Conservation (phyloP, 2,113 vertebrate genomes). For the Vicugna pacos region DNA sequence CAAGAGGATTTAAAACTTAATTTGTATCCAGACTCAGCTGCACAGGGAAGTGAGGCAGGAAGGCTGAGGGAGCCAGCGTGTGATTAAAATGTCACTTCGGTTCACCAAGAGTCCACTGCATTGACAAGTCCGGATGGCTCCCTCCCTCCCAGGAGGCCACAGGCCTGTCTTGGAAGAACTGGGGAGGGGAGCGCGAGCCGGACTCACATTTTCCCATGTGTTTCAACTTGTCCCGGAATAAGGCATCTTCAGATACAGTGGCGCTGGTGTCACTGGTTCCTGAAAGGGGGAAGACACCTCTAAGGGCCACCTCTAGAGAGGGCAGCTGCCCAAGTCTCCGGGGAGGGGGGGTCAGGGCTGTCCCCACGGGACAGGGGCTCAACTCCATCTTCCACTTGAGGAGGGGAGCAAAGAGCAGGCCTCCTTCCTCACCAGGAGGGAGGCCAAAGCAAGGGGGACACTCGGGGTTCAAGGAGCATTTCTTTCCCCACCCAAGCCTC, state of each 20-base stretch:
- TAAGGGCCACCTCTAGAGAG: neutral
- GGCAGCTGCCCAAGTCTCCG: neutral
- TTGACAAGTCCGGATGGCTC: neutral
- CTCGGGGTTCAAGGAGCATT: neutral
- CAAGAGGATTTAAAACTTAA: conserved; percentile 79
- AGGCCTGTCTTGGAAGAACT: neutral
- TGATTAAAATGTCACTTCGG: conserved; percentile 66
- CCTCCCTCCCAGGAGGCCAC: neutral
- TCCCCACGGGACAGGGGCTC: neutral
- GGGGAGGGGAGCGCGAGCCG: neutral
- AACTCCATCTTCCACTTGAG: neutral
- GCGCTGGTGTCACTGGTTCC: conserved; percentile 88
- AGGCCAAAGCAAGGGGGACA: neutral
- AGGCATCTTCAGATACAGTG: conserved; percentile 94
- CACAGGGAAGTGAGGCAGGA: conserved; percentile 64
- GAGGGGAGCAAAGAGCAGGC: neutral
- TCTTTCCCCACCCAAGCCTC: neutral
- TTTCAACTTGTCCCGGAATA: conserved; percentile 98
- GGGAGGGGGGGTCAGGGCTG: rapidly evolving
- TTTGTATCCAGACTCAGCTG: conserved; percentile 76
- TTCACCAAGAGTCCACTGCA: conserved; percentile 46
- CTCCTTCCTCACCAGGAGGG: neutral
- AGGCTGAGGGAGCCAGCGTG: conserved; percentile 46
- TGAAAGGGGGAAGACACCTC: conserved; percentile 84
- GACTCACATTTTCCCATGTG: conserved; percentile 99